Base-by-base conservation (phyloP, 2,113 vertebrate genomes). In the Psettodes erumei region DNA sequence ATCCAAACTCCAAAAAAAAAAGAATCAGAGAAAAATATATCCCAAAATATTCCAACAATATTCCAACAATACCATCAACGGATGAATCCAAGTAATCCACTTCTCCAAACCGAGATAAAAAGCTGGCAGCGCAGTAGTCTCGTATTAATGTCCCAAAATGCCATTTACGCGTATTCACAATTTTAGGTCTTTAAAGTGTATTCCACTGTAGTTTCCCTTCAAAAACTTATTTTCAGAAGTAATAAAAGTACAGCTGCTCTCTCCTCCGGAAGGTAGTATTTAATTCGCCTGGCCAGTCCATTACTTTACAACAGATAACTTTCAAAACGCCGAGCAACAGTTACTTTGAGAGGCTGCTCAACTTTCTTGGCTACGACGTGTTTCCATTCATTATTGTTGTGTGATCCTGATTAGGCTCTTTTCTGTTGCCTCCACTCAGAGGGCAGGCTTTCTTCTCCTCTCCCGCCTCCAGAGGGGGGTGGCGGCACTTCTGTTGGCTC, bases 381-480 rank as follows among this genome's bases (percentile, higher is more conserved):
- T 88, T 91, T 93, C 92, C 92, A 93, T 93, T 94, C 91, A 94
- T 94, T 93, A 90, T 84, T 92, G 89, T 90, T 89, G 87, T 90
- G 81, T 80, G 88, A 85, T 90, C 71, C 86, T 81, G 89, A 90
- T 92, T 89, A 86, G 72, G 77, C 72, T 61, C 55, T 81, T 73
- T 68, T 67, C 85, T 66, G 45, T 6, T 75, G 81, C 71, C 73
- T 90, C 86, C 86, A 89, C 86, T 88, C 79, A 87, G 71, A 35
- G 73, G 78, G 83, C 76, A 68, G 82, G 75, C 47, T 81, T 83
- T 82, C 65, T 45, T 76, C 69, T 51, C 11, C 18, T 50, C 10
- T 16, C 88, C 89, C 90, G 47, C 92, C 93, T 75, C 60, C 18
- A 2, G 2, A 12, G 3, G 4, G 11, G 4, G 33, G n/a, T 33